Conservation (phyloP, 37 sponge, comb jelly and placozoan genomes). For the Geodia barretti region DNA sequence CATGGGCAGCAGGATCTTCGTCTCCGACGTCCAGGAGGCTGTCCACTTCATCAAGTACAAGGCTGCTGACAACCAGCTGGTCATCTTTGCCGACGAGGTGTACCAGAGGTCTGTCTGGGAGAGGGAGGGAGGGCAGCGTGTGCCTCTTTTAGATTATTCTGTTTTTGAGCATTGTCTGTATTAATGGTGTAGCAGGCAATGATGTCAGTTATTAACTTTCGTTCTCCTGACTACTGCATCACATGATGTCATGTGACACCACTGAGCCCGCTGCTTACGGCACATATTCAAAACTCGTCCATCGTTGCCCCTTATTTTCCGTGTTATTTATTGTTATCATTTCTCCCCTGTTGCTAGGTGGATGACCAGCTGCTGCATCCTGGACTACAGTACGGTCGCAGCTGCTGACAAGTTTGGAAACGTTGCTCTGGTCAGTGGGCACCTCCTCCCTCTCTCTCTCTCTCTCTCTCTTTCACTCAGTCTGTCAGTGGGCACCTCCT, state of each 20-base stretch:
- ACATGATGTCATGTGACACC: constrained; percentile 3
- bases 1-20: constrained; percentile 82
- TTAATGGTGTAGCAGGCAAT: neutral
- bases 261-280: neutral
- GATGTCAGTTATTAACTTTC: neutral
- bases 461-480: neutral
- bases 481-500: neutral
- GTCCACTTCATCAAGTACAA: constrained; percentile 92
- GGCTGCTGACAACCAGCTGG: constrained; percentile 87
- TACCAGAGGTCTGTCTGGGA: constrained; percentile 60
- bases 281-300: too few species aligned
- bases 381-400: constrained; percentile 95
- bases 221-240: neutral
- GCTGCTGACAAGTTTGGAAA: constrained; percentile 98
- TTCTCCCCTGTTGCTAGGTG: constrained; percentile 30
- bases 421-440: constrained; percentile 68
- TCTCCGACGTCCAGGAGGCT: constrained; percentile 94
- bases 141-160: neutral
- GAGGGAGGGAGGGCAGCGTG: neutral
- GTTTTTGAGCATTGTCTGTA: neutral
- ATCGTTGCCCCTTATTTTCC: too few species aligned
- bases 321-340: neutral
- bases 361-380: constrained; percentile 70
- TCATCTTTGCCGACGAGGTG: constrained; percentile 96
- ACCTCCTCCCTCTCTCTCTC: neutral